A percentile compares a stretch with the other conserved stretches of the same genome.
Conservation (phyloP, 2,888 invertebrate species). For the Epinotia brunnichana region DNA sequence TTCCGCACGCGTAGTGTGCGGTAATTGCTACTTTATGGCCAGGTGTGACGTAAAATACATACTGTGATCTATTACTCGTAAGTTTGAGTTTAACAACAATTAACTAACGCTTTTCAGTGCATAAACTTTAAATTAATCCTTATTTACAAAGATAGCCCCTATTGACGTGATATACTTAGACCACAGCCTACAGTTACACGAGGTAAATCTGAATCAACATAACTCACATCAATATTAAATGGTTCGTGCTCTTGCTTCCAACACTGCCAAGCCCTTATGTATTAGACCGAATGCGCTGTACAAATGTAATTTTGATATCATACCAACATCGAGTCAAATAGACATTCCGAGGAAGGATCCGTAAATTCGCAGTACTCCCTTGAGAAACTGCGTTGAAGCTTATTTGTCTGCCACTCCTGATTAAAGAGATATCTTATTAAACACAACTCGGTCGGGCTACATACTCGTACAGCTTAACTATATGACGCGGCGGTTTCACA, state of each 20-base stretch:
- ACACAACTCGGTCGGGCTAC: slow-evolving; percentile 14
- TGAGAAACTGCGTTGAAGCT: slow-evolving; percentile 42
- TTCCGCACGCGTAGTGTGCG: no score
- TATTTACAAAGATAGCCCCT: background rate
- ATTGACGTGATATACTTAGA: background rate
- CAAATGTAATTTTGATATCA: background rate
- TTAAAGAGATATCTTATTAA: slow-evolving; percentile 49
- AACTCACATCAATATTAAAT: background rate
- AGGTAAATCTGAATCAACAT: background rate
- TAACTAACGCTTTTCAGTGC: no score
- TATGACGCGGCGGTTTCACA: background rate
- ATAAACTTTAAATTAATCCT: background rate
- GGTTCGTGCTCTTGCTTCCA: no score
- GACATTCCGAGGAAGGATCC: slow-evolving; percentile 4
- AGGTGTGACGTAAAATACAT: no score
- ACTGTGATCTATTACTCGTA: no score
- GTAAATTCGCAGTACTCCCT: slow-evolving; percentile 47
- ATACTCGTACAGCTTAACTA: background rate
- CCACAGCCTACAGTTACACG: background rate
- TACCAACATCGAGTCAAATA: background rate
- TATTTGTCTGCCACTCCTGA: slow-evolving; percentile 56
- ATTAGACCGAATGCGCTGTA: no score
- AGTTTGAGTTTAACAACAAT: no score
- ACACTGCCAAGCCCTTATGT: no score
- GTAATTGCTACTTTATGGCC: no score